These are phyloP conservation scores for Thrips palmi DNA, from an alignment of 1,140 invertebrate genomes.

Conservation along the genomic window DNA sequence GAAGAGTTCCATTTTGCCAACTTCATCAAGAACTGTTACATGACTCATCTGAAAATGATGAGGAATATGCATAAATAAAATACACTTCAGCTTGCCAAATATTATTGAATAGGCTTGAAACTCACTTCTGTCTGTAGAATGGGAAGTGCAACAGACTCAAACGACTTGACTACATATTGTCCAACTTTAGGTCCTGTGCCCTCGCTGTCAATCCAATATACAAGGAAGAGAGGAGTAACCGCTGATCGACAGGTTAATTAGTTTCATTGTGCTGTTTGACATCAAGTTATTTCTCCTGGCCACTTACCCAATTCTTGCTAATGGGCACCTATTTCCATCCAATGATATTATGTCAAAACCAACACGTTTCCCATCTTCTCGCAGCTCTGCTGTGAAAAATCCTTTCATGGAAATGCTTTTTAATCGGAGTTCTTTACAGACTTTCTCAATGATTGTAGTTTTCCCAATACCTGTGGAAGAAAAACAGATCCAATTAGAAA, in stretches of 20 bases:
- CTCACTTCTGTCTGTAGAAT: conserved; percentile 16
- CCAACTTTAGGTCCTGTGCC: conserved; percentile 23
- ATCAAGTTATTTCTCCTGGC: background rate
- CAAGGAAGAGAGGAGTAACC: background rate
- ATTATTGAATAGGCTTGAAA: background rate
- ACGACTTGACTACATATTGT: conserved; percentile 28
- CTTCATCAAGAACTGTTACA: conserved; percentile 28
- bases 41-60: conserved; percentile 12
- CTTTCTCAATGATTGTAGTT: conserved; percentile 28
- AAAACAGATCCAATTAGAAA: too few relatives aligned
- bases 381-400: conserved; percentile 33
- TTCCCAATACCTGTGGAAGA: conserved; percentile 34
- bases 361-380: conserved; percentile 22
- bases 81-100: background rate
- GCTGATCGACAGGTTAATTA: background rate
- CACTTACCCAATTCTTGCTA: conserved; percentile 25
- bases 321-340: conserved; percentile 20
- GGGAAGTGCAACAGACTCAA: conserved; percentile 28
- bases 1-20: conserved; percentile 36
- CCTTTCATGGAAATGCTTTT: conserved; percentile 20
- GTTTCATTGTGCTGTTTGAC: background rate
- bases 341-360: conserved; percentile 33
- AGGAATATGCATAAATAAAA: background rate
- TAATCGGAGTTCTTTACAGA: conserved; percentile 20
- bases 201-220: conserved; percentile 7